Evolutionary conservation across 2,797 vertebrate species (phyloP).

Genomic region (Semaprochilodus insignis): DNA sequence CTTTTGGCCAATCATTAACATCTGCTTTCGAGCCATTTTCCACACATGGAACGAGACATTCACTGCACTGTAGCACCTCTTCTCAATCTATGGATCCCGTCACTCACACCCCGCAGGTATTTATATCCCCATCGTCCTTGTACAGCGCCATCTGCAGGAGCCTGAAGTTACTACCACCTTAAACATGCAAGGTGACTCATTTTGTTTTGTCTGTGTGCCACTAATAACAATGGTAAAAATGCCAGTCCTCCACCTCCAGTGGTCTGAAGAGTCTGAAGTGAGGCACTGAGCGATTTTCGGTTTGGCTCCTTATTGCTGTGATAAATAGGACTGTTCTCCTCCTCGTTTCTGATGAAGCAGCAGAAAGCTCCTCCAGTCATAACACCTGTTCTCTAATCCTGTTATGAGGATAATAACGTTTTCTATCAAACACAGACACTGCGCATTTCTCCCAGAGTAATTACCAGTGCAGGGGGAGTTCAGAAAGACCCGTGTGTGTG

Average conservation of each 20-base stretch:
- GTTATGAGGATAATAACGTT: slow-evolving; percentile 46
- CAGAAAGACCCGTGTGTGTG: slow-evolving; percentile 17
- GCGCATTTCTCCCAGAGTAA: slow-evolving; percentile 25
- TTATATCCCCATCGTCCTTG: too few species aligned
- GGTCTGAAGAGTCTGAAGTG: too few species aligned
- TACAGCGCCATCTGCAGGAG: too few species aligned
- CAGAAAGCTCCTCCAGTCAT: slow-evolving; percentile 34
- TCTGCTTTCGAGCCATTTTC: too few species aligned
- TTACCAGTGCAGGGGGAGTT: slow-evolving; percentile 20
- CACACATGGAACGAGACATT: too few species aligned
- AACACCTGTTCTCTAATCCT: slow-evolving; percentile 40
- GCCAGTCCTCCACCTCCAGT: not conserved
- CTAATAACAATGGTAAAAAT: not conserved
- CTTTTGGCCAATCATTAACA: too few species aligned
- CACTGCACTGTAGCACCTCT: too few species aligned
- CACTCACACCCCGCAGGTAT: too few species aligned
- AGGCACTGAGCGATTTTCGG: not conserved
- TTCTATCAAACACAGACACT: slow-evolving; percentile 42
- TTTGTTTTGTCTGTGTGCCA: not conserved
- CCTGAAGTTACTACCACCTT: too few species aligned
- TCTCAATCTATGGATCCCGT: too few species aligned
- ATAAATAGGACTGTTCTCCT: not conserved
- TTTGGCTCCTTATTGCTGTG: slow-evolving; percentile 4
- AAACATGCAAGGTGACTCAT: too few species aligned
- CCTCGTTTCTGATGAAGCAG: slow-evolving; percentile 6